phyloP scores from a whole-genome alignment of 2,797 vertebrate genomes.

The Mareca strepera region DNA sequence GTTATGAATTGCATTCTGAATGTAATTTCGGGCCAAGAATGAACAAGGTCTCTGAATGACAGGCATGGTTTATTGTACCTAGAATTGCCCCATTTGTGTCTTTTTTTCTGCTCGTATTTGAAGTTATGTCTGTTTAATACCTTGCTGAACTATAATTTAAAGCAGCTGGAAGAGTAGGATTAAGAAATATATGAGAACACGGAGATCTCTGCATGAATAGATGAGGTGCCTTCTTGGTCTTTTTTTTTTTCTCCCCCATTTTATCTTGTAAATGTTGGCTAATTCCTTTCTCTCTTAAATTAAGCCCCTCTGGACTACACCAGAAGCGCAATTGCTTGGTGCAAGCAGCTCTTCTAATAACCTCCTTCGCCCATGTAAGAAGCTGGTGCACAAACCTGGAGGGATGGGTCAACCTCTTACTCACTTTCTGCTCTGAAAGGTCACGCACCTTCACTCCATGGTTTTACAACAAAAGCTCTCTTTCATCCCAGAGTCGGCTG shows the following conservation, averaged over 20 bases:
- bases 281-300: constrained; percentile 16
- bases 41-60: constrained; percentile 24
- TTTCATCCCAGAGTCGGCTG: neutral
- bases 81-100: constrained; percentile 35
- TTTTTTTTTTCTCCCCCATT: neutral
- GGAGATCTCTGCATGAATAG: neutral
- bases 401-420: neutral
- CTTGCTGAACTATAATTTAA: constrained; percentile 44
- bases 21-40: constrained; percentile 25
- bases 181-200: constrained; percentile 28
- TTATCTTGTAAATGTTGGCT: neutral
- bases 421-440: neutral
- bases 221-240: neutral
- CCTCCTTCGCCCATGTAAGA: neutral
- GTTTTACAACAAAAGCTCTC: neutral
- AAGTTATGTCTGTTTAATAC: constrained; percentile 63
- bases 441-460: neutral
- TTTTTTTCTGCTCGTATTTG: constrained; percentile 12
- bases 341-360: neutral
- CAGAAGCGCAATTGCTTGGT: neutral
- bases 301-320: neutral
- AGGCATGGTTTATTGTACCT: constrained; percentile 42
- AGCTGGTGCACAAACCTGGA: neutral
- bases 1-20: constrained; percentile 38
- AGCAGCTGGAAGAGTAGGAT: constrained; percentile 13